These are phyloP conservation scores for Pycnonotus jocosus DNA, from an alignment of 2,113 vertebrate species.

Conservation along the genomic window DNA sequence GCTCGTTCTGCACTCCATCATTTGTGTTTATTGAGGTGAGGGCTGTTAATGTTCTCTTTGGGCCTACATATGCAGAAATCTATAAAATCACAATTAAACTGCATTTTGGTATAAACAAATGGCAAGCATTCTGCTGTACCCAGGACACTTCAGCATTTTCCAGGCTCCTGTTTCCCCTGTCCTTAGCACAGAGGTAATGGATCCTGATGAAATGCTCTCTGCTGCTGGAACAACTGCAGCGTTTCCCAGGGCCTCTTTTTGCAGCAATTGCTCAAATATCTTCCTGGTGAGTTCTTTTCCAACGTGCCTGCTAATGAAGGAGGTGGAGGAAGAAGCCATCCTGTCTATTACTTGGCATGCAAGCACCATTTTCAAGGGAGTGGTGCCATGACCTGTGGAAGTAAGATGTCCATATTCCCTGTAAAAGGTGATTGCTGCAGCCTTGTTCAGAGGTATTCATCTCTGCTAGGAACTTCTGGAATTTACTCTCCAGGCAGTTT, in stretches of 20 bases:
- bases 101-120: not conserved
- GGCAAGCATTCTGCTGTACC: not conserved
- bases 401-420: not conserved
- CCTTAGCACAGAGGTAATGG: not conserved
- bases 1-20: not conserved
- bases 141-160: not conserved
- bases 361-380: not conserved
- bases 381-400: not conserved
- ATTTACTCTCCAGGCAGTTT: slow-evolving; percentile 16
- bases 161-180: not conserved
- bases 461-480: slow-evolving; percentile 6
- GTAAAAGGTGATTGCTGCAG: not conserved
- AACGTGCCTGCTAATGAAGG: slow-evolving; percentile 17
- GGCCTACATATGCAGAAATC: not conserved
- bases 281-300: slow-evolving; percentile 4
- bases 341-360: not conserved
- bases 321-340: not conserved
- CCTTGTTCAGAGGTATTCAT: not conserved
- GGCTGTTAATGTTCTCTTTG: not conserved
- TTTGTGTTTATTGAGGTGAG: not conserved
- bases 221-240: not conserved
- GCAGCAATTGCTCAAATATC: not conserved
- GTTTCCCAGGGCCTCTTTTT: not conserved
- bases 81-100: not conserved
- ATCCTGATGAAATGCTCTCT: not conserved